Evolutionary conservation across 2,797 vertebrate species (phyloP).

Genomic region (Danio choprae): DNA sequence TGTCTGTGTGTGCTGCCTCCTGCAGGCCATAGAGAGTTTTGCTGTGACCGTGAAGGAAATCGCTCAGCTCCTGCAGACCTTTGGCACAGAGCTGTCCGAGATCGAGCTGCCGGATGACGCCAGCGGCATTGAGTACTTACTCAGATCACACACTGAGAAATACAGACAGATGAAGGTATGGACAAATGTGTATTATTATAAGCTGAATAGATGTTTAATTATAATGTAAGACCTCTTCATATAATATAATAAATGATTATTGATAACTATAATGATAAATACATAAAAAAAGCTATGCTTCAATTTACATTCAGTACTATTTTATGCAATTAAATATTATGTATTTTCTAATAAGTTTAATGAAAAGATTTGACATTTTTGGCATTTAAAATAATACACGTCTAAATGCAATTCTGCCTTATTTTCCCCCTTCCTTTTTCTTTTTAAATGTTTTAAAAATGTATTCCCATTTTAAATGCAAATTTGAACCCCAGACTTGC

Average conservation of each 20-base stretch:
- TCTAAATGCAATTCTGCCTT: too few relatives aligned
- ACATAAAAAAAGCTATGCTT: too few relatives aligned
- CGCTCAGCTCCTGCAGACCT: constrained; percentile 93
- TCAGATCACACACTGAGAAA: constrained; percentile 85
- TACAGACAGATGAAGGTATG: constrained; percentile 93
- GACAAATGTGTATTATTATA: too few relatives aligned
- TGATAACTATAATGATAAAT: too few relatives aligned
- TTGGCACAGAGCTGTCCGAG: constrained; percentile 93
- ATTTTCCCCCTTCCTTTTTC: too few relatives aligned
- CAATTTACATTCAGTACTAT: too few relatives aligned
- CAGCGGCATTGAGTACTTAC: constrained; percentile 85
- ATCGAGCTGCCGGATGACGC: constrained; percentile 88
- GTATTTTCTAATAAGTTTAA: too few relatives aligned
- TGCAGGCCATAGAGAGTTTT: constrained; percentile 95
- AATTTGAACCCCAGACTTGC: neutral
- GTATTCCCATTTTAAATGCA: neutral
- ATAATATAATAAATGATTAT: too few relatives aligned
- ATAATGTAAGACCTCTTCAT: too few relatives aligned
- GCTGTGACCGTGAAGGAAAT: constrained; percentile 95
- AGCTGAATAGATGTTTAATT: too few relatives aligned
- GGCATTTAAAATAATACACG: neutral
- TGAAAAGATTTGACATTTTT: too few relatives aligned
- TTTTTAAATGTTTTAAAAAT: neutral
- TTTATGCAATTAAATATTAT: too few relatives aligned
- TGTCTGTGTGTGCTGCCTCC: constrained; percentile 25